A percentile compares a stretch with the other conserved stretches of the same genome.
These are phyloP conservation scores for Pristionchus mayeri DNA, from an alignment of 2,888 invertebrate species.

Conservation along the genomic window DNA sequence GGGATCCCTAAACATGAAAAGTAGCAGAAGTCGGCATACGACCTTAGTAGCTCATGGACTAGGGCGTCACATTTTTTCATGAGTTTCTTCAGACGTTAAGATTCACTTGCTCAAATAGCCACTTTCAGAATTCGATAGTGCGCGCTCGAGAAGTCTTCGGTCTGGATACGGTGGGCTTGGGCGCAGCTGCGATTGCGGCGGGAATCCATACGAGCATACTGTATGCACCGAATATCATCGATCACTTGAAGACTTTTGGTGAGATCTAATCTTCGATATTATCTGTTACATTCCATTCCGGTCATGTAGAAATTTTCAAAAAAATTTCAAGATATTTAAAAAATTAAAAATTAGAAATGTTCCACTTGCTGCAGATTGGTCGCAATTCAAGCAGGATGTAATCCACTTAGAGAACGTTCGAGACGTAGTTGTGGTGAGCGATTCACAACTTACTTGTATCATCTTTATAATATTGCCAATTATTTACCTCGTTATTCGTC, in stretches of 20 bases:
- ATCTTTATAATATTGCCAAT: not conserved
- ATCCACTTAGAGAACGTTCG: not conserved
- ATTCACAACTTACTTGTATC: no score
- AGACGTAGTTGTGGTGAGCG: constrained; percentile 17
- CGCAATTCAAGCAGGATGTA: constrained; percentile 14
- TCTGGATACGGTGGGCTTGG: not conserved
- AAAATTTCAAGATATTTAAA: not conserved
- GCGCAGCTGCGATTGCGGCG: not conserved
- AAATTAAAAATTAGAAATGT: not conserved
- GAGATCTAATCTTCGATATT: not conserved
- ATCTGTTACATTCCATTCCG: not conserved
- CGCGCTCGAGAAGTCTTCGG: constrained; percentile 32
- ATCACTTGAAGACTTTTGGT: not conserved
- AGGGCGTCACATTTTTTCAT: no score
- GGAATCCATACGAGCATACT: constrained; percentile 43
- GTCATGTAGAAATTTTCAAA: not conserved
- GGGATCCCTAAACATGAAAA: no score
- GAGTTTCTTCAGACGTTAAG: no score
- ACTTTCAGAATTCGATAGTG: not conserved
- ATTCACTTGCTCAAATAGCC: no score
- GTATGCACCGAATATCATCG: constrained; percentile 41
- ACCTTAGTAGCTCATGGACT: no score
- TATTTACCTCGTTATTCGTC: not conserved
- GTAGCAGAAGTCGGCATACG: no score
- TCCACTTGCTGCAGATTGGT: not conserved